A percentile compares a stretch with the other conserved stretches of the same genome.
phyloP scores from a whole-genome alignment of 2,888 invertebrate genomes.

The Drosophila meridionalis region DNA sequence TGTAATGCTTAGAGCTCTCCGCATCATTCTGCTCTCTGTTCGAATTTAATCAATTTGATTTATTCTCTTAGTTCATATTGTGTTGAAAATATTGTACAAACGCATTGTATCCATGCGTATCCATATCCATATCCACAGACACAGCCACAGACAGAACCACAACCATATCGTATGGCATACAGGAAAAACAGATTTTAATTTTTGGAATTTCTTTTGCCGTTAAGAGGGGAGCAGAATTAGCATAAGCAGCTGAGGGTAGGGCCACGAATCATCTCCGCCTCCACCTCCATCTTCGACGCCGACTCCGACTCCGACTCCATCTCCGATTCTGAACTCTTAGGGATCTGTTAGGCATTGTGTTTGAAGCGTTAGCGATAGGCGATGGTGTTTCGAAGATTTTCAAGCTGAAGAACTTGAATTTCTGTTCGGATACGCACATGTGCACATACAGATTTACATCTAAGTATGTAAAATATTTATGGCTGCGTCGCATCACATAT shows the following conservation, averaged over 20 bases:
- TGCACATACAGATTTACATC: constrained; percentile 18
- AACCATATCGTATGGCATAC: constrained; percentile 67
- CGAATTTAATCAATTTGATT: constrained; percentile 83
- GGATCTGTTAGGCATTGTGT: constrained; percentile 46
- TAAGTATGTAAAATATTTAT: constrained; percentile 43
- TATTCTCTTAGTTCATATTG: constrained; percentile 75
- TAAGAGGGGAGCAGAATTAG: constrained; percentile 57
- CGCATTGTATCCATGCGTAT: constrained; percentile 65
- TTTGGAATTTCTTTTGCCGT: constrained; percentile 40
- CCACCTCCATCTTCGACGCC: constrained; percentile 1
- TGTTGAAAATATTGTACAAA: constrained; percentile 74
- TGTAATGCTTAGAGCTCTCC: constrained; percentile 35
- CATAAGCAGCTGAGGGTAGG: constrained; percentile 71
- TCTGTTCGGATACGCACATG: constrained; percentile 37
- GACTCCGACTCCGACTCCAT: neutral
- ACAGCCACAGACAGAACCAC: constrained; percentile 36
- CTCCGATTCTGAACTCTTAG: constrained; percentile 7
- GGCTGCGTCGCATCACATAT: constrained; percentile 10
- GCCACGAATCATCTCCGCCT: constrained; percentile 8
- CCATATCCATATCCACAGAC: constrained; percentile 44
- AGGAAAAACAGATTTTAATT: constrained; percentile 59
- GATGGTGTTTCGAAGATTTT: constrained; percentile 33
- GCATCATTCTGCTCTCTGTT: constrained; percentile 59
- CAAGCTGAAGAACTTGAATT: constrained; percentile 49
- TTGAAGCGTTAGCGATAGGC: constrained; percentile 24